A percentile compares a stretch with the other conserved stretches of the same genome.
Conservation (phyloP, 92 coral and sea anemone species). For the Bergia sp. region DNA sequence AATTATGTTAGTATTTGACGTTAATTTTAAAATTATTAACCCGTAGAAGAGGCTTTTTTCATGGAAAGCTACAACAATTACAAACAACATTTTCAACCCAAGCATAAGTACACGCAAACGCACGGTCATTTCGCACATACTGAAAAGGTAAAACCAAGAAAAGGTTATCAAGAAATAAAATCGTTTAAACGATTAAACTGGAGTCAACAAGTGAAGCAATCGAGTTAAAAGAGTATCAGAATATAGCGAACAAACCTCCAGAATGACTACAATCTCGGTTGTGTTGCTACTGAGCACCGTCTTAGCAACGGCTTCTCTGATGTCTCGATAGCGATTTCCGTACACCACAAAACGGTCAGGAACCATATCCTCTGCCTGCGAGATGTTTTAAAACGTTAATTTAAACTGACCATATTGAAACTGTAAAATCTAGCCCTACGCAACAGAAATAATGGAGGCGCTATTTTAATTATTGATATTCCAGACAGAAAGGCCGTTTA, state of each 20-base stretch:
- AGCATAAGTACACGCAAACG: background rate
- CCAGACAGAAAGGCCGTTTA: no score
- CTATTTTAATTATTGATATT: no score
- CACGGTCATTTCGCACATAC: background rate
- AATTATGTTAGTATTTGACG: no score
- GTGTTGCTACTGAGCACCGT: slow-evolving; percentile 51
- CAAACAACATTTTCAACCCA: background rate
- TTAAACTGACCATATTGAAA: no score
- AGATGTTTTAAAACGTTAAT: background rate
- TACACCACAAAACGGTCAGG: slow-evolving; percentile 78
- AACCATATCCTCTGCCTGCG: slow-evolving; percentile 57
- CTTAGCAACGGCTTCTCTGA: slow-evolving; percentile 62
- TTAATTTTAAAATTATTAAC: no score
- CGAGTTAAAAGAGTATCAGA: no score
- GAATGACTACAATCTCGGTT: slow-evolving; percentile 24
- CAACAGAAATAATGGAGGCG: no score
- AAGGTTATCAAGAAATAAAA: no score
- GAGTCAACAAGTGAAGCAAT: no score
- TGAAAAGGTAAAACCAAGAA: no score
- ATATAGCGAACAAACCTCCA: slow-evolving; percentile 33
- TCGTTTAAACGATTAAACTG: no score
- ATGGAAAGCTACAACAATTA: background rate
- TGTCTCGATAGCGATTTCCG: slow-evolving; percentile 58
- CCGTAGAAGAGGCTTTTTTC: background rate
- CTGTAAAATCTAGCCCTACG: no score